Base-by-base conservation (phyloP, 2,113 vertebrate species). In the Catharus fuscescens region DNA sequence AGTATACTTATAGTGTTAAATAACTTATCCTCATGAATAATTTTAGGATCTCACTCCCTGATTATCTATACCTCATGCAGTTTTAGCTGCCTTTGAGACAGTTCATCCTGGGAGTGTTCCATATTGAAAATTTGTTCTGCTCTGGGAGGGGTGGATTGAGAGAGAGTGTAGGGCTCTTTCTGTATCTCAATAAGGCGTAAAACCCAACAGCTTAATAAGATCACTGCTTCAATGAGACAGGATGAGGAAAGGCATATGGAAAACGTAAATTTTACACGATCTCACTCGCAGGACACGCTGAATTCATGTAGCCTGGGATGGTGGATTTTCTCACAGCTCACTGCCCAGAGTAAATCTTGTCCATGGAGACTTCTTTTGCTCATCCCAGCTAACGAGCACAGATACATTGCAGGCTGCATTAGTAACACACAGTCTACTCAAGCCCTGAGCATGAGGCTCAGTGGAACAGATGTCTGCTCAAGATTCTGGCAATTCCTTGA, bases 221-320 rank as follows among this genome's bases (percentile, higher is more conserved):
- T 14, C 65, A 26, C 20, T 61, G 15, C 18, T 56, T 80, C 64
- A 57, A 38, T 16, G 24, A 57, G 45, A 64, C 12, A 21, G 36
- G 23, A 42, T 48, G 52, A 50, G 44, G 80, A 83, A 23, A 60
- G 6, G 9, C 53, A 36, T 28, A n/a, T 7, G 81, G 20, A 66
- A 5, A 66, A 29, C 0, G 16, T 29, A 84, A 38, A 69, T 57
- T 24, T 76, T 42, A 12, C 31, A 9, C 71, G 12, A 8, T 13
- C 65, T 80, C 53, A 20, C 44, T 36, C 0, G 0, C 44, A 14
- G 32, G 34, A 16, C 24, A 57, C 21, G 5, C 9, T 32, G 40
- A 26, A 15, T 53, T 66, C 3, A 0, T 8, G 8, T 36, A 78
- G 5, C 3, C 0, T 9, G 62, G 64, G 8, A 47, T 54, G 14